These are phyloP conservation scores for Pyrgus malvae DNA, from an alignment of 2,888 invertebrate genomes.

Conservation along the genomic window DNA sequence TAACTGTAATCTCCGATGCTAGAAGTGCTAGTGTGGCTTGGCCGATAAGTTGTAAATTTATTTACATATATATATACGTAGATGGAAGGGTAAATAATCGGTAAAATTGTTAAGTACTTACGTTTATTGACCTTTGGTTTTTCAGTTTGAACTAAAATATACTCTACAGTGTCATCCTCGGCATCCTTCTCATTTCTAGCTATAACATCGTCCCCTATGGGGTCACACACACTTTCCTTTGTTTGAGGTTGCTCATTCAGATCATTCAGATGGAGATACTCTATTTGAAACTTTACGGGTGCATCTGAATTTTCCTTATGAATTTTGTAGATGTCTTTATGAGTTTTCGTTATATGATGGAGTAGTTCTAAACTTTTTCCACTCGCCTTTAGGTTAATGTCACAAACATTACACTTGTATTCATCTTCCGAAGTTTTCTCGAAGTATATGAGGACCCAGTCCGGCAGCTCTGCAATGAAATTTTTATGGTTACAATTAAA, in stretches of 20 bases:
- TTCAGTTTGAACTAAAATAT: no score
- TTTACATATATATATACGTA: no score
- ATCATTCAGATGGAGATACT: conserved; percentile 63
- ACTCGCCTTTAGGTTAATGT: conserved; percentile 42
- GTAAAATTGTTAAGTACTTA: no score
- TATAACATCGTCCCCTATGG: conserved; percentile 45
- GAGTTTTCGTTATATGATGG: conserved; percentile 52
- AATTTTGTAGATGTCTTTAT: conserved; percentile 62
- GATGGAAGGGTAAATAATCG: no score
- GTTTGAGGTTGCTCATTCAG: conserved; percentile 61
- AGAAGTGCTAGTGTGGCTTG: no score
- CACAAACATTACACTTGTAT: conserved; percentile 64
- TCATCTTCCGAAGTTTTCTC: conserved; percentile 42
- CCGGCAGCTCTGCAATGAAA: conserved; percentile 48
- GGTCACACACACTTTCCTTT: no score
- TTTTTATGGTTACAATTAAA: background rate
- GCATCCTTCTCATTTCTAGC: background rate
- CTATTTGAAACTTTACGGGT: conserved; percentile 66
- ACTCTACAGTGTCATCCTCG: no score
- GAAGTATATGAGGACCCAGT: conserved; percentile 68
- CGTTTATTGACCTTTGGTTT: no score
- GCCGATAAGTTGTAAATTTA: no score
- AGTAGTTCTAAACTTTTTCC: conserved; percentile 51
- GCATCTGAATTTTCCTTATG: conserved; percentile 65
- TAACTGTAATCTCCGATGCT: no score